Conservation (phyloP, 1,140 invertebrate genomes). For the Conus betulinus region DNA sequence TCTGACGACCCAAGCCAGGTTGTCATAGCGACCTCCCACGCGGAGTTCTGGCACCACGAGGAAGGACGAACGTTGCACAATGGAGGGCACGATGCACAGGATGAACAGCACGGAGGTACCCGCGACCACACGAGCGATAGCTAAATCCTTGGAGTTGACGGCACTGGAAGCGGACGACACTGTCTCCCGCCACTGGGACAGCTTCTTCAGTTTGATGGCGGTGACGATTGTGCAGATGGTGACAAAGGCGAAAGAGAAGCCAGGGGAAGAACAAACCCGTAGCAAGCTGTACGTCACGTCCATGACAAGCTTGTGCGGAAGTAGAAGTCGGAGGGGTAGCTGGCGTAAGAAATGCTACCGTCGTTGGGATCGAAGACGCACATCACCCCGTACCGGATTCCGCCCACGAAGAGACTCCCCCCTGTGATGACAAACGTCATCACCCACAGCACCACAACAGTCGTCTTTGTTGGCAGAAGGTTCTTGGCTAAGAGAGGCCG, state of each 20-base stretch:
- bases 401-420: background rate
- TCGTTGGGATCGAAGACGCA: background rate
- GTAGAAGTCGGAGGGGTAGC: background rate
- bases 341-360: background rate
- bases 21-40: background rate
- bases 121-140: background rate
- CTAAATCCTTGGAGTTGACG: background rate
- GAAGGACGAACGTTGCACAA: background rate
- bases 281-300: background rate
- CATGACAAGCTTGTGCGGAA: background rate
- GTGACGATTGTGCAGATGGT: background rate
- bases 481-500: background rate
- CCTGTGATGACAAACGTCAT: background rate
- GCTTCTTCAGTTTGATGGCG: background rate
- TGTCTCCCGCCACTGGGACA: background rate
- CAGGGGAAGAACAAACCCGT: background rate
- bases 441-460: background rate
- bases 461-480: background rate
- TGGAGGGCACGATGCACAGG: background rate
- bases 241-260: background rate
- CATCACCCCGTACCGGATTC: background rate
- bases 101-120: background rate
- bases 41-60: background rate
- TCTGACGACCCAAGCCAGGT: background rate
- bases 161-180: background rate